Evolutionary conservation across 2,113 vertebrate species (phyloP).

Genomic region (Geococcyx californianus): DNA sequence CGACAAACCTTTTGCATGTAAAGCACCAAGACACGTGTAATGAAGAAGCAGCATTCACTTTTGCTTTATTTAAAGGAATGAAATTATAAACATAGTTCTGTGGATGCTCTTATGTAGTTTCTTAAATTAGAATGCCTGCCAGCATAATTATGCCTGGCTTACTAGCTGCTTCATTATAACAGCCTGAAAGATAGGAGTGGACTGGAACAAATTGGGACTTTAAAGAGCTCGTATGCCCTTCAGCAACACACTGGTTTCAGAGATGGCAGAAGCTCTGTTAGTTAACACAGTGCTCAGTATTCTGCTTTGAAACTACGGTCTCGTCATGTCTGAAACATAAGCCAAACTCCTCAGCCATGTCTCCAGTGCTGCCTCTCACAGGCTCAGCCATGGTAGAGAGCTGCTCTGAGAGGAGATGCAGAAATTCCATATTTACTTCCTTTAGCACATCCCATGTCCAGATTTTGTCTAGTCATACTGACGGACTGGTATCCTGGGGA

Average conservation of each 20-base stretch:
- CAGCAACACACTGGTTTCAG: background rate
- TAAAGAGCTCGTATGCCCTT: background rate
- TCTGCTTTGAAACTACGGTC: background rate
- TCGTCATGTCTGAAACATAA: background rate
- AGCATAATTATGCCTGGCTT: conserved; percentile 17
- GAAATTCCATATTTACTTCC: background rate
- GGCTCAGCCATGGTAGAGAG: background rate
- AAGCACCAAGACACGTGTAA: background rate
- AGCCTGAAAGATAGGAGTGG: background rate
- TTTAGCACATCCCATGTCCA: background rate
- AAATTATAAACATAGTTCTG: background rate
- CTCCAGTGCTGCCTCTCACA: background rate
- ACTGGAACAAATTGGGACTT: background rate
- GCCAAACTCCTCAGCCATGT: background rate
- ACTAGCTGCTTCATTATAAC: conserved; percentile 1
- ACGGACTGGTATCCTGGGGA: background rate
- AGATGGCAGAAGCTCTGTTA: background rate
- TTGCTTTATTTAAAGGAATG: conserved; percentile 14
- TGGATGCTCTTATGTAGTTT: background rate
- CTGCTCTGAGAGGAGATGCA: background rate
- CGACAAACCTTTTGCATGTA: background rate
- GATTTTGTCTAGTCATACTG: background rate
- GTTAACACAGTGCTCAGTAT: background rate
- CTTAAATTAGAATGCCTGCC: background rate
- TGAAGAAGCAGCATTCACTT: background rate